Evolutionary conservation across 1,140 invertebrate species (phyloP).

Genomic region (Nasonia longicornis): DNA sequence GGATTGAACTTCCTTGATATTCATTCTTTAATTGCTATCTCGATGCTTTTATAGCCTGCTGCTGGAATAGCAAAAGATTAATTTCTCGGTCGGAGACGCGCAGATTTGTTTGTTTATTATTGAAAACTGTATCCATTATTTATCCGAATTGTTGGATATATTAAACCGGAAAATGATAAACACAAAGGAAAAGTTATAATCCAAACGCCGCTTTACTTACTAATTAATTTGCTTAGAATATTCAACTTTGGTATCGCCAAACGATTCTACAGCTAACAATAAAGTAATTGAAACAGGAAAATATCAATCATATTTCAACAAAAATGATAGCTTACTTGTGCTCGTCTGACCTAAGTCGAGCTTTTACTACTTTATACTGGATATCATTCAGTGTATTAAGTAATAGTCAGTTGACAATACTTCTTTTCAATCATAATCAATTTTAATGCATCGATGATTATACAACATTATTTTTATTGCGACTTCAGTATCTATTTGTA

Average conservation of each 20-base stretch:
- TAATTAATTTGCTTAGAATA: too few relatives aligned
- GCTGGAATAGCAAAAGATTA: neutral
- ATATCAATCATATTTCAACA: neutral
- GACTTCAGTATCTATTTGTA: constrained; percentile 42
- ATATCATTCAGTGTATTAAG: neutral
- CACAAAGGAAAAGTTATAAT: too few relatives aligned
- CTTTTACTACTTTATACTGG: constrained; percentile 26
- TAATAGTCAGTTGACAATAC: neutral
- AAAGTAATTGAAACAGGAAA: neutral
- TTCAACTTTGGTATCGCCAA: too few relatives aligned
- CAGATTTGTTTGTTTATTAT: neutral
- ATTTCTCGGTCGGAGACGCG: neutral
- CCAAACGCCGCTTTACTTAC: too few relatives aligned
- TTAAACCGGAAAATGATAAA: neutral
- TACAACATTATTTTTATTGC: neutral
- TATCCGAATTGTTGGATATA: neutral
- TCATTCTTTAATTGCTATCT: neutral
- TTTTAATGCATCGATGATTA: neutral
- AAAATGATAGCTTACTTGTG: neutral
- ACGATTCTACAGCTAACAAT: too few relatives aligned
- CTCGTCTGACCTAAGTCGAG: constrained; percentile 17
- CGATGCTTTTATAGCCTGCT: neutral
- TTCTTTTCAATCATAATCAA: neutral
- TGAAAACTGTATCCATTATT: neutral
- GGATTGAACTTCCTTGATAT: neutral